Evolutionary conservation across 2,113 vertebrate species (phyloP), one percentile per base, ranked within the genome.

Genomic region (Lagopus muta): DNA sequence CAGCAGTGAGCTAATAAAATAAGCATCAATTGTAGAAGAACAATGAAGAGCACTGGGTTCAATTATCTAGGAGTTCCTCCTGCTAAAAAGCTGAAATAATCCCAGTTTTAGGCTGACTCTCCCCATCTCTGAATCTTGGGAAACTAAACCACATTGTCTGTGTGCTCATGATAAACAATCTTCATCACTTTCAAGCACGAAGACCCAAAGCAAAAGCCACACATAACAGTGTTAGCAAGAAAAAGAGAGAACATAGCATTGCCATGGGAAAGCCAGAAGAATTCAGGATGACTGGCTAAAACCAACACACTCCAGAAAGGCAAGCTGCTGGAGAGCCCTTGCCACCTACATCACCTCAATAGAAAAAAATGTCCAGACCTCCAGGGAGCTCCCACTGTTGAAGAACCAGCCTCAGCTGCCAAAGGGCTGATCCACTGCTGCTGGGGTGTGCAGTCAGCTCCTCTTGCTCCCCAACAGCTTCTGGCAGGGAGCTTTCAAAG

Each of bases 41-140:
- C 76, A 95, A 88, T 64, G 69, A 89, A 89, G 69, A 89, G 24
- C 79, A 89, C 82, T 95, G 86, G 82, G 38, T 45, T 86, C 65
- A 94, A 93, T 90, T 93, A 95, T 91, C 45, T 14, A 38, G 73
- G 0, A 5, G n/a, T 58, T 95, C 84, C 69, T 70, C 89, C 64
- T 70, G 82, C 28, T 47, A 74, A 94, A 91, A 92, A 88, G 61
- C 7, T 88, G 42, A 82, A 88, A 77, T 30, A 73, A 91, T 73
- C 34, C 50, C 12, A 88, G 36, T 92, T 91, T 52, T 83, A 86
- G 76, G 38, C 38, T 94, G 82, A 32, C 42, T 92, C 55, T 55
- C 34, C 81, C 54, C 36, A 60, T 82, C 54, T 65, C 65, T 83
- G 42, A 64, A 60, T 67, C 72, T 80, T 88, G 88, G 65, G 79